Base-by-base conservation (phyloP, 2,888 invertebrate genomes). In the Caradrina kadenii region DNA sequence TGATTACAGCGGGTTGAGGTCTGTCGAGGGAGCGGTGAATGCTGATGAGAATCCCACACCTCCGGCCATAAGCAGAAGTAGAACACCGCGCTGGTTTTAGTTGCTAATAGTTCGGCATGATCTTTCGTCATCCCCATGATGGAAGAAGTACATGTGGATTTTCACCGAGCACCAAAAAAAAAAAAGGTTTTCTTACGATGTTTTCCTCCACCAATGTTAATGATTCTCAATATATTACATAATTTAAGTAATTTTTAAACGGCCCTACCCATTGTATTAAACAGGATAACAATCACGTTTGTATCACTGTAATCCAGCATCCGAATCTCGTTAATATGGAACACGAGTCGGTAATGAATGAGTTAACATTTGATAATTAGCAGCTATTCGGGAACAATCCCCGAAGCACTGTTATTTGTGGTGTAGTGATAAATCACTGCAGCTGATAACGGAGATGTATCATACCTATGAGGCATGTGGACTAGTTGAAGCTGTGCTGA, bases 281-380 rank as follows among this genome's bases (percentile, higher is more conserved):
- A 42, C 22, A 17, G 54, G 2, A 21, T 7, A 70, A 19, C 67
- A 49, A 54, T 55, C 42, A 55, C 11, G 49, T 70, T 70, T 17
- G 13, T 6, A n/a, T 3, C 21, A 17, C 42, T 19, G 17, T 42
- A 49, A 42, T 42, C 65, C 54, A 17, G 13, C 26, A 55, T 59
- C 21, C 35, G 35, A 13, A 71, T 60, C 56, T 73, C 54, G 48
- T 63, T 56, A 50, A 45, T 73, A 54, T 58, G 45, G 22, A 50
- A 53, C 48, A 49, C 39, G 48, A 54, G 21, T 19, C n/a, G 22
- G 61, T 65, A 80, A 80, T 80, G 65, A 80, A 80, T 80, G 65
- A 69, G 76, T 63, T 60, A 63, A 81, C 60, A 42, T 77, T 77
- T 77, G 81, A 71, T 78, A 77, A 78, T 78, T 61, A 78, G 63